These are phyloP conservation scores for Trachelipus rathkii DNA, from an alignment of 1,140 invertebrate species.

Conservation along the genomic window DNA sequence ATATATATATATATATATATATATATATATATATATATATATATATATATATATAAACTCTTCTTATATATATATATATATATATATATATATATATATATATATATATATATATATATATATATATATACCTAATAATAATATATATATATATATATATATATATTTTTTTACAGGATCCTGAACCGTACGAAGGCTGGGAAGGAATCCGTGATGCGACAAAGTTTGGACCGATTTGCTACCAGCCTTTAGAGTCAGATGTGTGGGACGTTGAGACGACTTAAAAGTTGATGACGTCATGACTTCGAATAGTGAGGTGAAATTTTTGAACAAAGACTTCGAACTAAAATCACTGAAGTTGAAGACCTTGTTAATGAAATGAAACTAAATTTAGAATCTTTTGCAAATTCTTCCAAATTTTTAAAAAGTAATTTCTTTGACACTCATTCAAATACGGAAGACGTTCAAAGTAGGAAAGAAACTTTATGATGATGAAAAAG, in stretches of 20 bases:
- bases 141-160: too few relatives aligned
- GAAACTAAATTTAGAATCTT: neutral
- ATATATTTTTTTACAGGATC: slow-evolving; percentile 43
- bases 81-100: too few relatives aligned
- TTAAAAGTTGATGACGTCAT: slow-evolving; percentile 28
- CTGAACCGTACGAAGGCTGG: slow-evolving; percentile 45
- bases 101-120: too few relatives aligned
- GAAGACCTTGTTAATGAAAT: slow-evolving; percentile 17
- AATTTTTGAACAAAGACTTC: slow-evolving; percentile 41
- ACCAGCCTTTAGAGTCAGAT: slow-evolving; percentile 48
- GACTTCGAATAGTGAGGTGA: slow-evolving; percentile 37
- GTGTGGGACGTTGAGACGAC: slow-evolving; percentile 46
- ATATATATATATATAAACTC: too few relatives aligned
- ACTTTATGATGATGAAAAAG: neutral
- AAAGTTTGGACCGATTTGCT: slow-evolving; percentile 48
- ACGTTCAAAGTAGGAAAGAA: neutral
- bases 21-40: too few relatives aligned
- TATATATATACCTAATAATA: too few relatives aligned
- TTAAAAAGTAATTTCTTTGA: neutral
- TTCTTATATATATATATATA: too few relatives aligned
- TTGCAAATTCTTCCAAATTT: neutral
- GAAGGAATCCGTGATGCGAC: slow-evolving; percentile 46
- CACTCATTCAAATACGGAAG: neutral
- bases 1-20: too few relatives aligned
- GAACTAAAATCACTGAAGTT: slow-evolving; percentile 12